These are phyloP conservation scores for Parnassius smintheus DNA, from an alignment of 2,888 invertebrate species.

Conservation along the genomic window DNA sequence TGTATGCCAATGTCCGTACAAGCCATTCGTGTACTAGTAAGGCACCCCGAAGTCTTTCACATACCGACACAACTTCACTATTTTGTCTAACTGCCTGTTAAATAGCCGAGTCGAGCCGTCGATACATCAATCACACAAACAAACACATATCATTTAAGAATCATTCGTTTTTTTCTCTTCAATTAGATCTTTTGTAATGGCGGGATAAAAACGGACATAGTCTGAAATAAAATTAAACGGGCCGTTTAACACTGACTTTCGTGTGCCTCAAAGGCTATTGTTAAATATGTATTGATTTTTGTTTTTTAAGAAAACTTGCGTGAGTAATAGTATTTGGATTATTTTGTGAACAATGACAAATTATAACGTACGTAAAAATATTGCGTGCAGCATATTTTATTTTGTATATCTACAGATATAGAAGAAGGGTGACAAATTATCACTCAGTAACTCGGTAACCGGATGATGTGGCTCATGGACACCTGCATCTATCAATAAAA, in stretches of 20 bases:
- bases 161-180: slow-evolving; percentile 69
- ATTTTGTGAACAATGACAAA: slow-evolving; percentile 18
- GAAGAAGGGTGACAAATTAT: no score
- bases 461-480: no score
- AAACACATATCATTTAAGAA: slow-evolving; percentile 57
- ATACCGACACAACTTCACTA: slow-evolving; percentile 57
- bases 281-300: slow-evolving; percentile 42
- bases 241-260: slow-evolving; percentile 59
- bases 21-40: slow-evolving; percentile 51
- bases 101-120: slow-evolving; percentile 73
- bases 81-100: slow-evolving; percentile 79
- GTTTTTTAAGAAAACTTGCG: slow-evolving; percentile 53
- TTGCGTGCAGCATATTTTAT: no score
- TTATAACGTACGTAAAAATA: background rate
- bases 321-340: slow-evolving; percentile 34
- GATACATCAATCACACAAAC: slow-evolving; percentile 78
- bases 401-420: no score
- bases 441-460: no score
- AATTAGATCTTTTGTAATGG: slow-evolving; percentile 77
- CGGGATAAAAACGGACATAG: slow-evolving; percentile 60
- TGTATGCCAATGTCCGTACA: slow-evolving; percentile 50
- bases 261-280: slow-evolving; percentile 38
- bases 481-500: no score
- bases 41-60: slow-evolving; percentile 61
- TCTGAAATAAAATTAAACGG: slow-evolving; percentile 69